These are phyloP conservation scores for Euura lappo DNA, from an alignment of 1,140 invertebrate species.

Conservation along the genomic window DNA sequence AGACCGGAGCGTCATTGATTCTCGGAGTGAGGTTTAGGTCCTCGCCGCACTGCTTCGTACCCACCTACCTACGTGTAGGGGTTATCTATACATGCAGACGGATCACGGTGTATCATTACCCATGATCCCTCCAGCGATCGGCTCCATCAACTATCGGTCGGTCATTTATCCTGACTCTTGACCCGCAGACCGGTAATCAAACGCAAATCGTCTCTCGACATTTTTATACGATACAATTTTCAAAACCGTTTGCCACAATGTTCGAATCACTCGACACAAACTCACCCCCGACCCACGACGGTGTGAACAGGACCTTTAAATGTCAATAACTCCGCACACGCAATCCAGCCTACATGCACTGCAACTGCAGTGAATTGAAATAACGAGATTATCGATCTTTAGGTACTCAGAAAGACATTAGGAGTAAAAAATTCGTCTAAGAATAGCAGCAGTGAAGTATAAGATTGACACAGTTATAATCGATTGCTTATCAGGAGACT, in stretches of 20 bases:
- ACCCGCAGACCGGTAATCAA: constrained; percentile 49
- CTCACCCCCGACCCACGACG: background rate
- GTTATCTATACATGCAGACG: constrained; percentile 9
- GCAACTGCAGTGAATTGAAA: too few relatives aligned
- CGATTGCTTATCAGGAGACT: too few relatives aligned
- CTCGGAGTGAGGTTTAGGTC: too few relatives aligned
- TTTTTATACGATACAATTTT: background rate
- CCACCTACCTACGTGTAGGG: too few relatives aligned
- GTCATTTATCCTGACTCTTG: constrained; percentile 51
- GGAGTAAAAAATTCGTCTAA: too few relatives aligned
- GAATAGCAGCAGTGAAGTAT: too few relatives aligned
- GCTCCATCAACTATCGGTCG: constrained; percentile 39
- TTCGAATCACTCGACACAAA: background rate
- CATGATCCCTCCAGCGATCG: constrained; percentile 42
- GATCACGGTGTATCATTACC: constrained; percentile 48
- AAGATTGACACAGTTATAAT: too few relatives aligned
- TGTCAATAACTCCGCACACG: background rate
- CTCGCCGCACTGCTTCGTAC: too few relatives aligned
- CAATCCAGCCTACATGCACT: too few relatives aligned
- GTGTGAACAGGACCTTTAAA: background rate
- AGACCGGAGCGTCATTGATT: too few relatives aligned
- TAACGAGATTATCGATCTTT: too few relatives aligned
- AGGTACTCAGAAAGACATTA: too few relatives aligned
- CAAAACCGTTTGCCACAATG: background rate
- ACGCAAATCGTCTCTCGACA: constrained; percentile 50